Percentiles rank a stretch among this genome's conserved stretches.
These are phyloP conservation scores for Brachyistius frenatus DNA, from an alignment of 2,113 vertebrate species.

Conservation along the genomic window DNA sequence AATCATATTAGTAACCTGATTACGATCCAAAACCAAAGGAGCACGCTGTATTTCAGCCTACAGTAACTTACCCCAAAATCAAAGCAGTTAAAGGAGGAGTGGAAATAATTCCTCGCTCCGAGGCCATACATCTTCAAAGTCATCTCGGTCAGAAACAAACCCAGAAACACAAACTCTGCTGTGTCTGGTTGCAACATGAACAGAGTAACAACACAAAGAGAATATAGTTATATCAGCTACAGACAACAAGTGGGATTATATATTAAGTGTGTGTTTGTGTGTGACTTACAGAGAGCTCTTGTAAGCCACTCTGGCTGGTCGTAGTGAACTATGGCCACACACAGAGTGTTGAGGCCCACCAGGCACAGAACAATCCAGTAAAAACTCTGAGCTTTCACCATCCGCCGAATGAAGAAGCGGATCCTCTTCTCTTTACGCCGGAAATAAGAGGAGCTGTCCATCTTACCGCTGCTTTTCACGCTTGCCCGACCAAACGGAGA, in stretches of 20 bases:
- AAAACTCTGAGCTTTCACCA: conserved; percentile 99
- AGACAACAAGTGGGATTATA: too few species aligned
- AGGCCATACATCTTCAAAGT: conserved; percentile 97
- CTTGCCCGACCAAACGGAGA: conserved; percentile 95
- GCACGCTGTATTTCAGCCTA: too few species aligned
- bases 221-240: neutral
- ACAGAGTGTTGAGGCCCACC: conserved; percentile 96
- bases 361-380: conserved; percentile 97
- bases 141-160: conserved; percentile 98
- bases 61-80: conserved; percentile 93
- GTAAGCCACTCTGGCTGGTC: conserved; percentile 94
- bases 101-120: conserved; percentile 95
- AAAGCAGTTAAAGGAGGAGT: conserved; percentile 99
- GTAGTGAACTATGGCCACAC: conserved; percentile 96
- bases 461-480: conserved; percentile 91
- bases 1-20: too few species aligned
- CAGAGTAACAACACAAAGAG: neutral
- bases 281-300: conserved; percentile 88
- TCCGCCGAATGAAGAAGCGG: conserved; percentile 96
- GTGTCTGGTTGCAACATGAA: conserved; percentile 84
- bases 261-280: neutral
- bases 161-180: conserved; percentile 96
- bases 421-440: conserved; percentile 95
- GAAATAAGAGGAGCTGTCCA: conserved; percentile 94
- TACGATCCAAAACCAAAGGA: too few species aligned